Conservation (phyloP, 2,113 vertebrate genomes). For the Heterocephalus glaber region DNA sequence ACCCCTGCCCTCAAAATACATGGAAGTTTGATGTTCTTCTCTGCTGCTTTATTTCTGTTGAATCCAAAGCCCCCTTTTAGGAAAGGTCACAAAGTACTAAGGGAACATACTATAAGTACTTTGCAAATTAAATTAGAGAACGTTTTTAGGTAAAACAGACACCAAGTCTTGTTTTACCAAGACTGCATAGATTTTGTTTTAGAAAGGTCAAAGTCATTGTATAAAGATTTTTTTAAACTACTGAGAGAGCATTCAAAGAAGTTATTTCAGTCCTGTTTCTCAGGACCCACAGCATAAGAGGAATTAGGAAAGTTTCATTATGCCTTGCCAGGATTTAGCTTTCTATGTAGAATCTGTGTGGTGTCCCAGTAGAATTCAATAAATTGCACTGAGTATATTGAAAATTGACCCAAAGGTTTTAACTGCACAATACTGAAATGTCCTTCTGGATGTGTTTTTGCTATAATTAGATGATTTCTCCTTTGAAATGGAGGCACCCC, state of each 20-base stretch:
- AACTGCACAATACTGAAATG: conserved; percentile 61
- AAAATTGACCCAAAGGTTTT: conserved; percentile 64
- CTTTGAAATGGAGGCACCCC: conserved; percentile 56
- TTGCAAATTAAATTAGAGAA: conserved; percentile 61
- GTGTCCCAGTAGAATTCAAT: neutral
- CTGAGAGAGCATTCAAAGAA: conserved; percentile 26
- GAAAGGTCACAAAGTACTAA: conserved; percentile 50
- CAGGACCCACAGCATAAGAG: neutral
- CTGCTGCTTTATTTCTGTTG: neutral
- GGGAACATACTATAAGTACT: neutral
- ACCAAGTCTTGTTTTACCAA: conserved; percentile 37
- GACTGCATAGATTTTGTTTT: conserved; percentile 47
- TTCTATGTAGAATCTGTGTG: conserved; percentile 53
- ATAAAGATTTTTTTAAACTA: neutral
- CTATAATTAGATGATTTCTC: conserved; percentile 66
- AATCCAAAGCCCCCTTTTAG: conserved; percentile 53
- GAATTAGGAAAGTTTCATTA: neutral
- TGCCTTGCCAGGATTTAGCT: neutral
- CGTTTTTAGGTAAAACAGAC: conserved; percentile 62
- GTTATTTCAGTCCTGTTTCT: neutral
- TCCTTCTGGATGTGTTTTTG: conserved; percentile 55
- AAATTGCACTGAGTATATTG: conserved; percentile 56
- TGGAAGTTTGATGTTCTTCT: neutral
- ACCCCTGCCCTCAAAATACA: neutral
- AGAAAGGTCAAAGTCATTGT: conserved; percentile 59